Evolutionary conservation across 2,113 vertebrate species (phyloP).

Genomic region (Nematolebias whitei): DNA sequence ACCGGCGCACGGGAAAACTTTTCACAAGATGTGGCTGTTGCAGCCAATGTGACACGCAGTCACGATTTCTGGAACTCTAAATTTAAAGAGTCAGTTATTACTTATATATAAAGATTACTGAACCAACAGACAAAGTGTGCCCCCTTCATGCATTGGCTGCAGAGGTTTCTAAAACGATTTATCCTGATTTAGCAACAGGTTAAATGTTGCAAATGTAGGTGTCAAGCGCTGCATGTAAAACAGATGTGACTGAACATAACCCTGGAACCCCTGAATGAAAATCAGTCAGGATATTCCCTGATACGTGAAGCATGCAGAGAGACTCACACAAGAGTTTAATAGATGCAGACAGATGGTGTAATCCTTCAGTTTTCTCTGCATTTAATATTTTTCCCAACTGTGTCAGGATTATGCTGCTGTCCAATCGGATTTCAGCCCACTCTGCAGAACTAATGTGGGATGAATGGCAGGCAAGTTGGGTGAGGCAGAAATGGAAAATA

Average conservation of each 20-base stretch:
- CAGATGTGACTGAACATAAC: slow-evolving; percentile 48
- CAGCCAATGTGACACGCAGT: too few species aligned
- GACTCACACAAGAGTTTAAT: slow-evolving; percentile 8
- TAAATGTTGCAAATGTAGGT: slow-evolving; percentile 1
- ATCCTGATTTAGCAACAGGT: slow-evolving; percentile 24
- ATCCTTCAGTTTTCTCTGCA: slow-evolving; percentile 65
- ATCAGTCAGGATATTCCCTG: slow-evolving; percentile 1
- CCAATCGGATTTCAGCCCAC: slow-evolving; percentile 70
- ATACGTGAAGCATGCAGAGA: slow-evolving; percentile 2
- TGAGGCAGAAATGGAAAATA: slow-evolving; percentile 24
- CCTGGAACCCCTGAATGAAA: slow-evolving; percentile 41
- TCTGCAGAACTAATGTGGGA: slow-evolving; percentile 56
- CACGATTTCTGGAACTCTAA: background rate
- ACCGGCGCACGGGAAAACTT: too few species aligned
- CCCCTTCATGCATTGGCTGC: background rate
- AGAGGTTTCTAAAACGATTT: slow-evolving; percentile 16
- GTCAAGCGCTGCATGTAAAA: slow-evolving; percentile 26
- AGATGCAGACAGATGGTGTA: slow-evolving; percentile 72
- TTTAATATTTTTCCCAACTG: slow-evolving; percentile 61
- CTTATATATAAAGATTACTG: too few species aligned
- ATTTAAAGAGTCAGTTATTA: background rate
- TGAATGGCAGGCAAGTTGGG: slow-evolving; percentile 57
- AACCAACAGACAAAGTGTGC: background rate
- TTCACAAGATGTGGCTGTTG: too few species aligned
- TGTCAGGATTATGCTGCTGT: slow-evolving; percentile 65